Conservation (phyloP, 92 coral and sea anemone genomes). For the Muricea muricata region DNA sequence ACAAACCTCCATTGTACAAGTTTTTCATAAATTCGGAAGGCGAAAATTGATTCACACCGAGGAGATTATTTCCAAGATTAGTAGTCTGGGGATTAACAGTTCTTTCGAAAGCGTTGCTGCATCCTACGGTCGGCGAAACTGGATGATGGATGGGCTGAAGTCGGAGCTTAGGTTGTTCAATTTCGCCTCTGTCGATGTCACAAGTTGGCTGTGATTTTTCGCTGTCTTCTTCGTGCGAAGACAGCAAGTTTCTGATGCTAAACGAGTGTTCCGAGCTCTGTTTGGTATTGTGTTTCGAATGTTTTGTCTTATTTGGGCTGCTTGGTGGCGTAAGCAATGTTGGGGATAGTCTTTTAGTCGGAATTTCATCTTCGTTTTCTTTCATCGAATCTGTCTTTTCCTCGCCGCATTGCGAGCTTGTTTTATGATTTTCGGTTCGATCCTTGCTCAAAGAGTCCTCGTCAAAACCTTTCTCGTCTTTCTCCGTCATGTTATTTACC, state of each 20-base stretch:
- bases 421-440: neutral
- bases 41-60: constrained; percentile 3
- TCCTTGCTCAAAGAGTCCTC: neutral
- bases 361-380: neutral
- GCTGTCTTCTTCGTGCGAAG: neutral
- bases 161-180: neutral
- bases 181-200: neutral
- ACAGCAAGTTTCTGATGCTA: constrained; percentile 33
- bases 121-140: neutral
- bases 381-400: neutral
- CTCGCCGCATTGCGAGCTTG: neutral
- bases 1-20: constrained; percentile 39
- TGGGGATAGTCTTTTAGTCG: neutral
- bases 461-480: neutral
- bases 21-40: constrained; percentile 40
- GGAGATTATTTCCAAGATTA: constrained; percentile 15
- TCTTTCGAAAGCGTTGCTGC: neutral
- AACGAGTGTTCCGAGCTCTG: constrained; percentile 6
- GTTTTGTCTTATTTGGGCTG: constrained; percentile 7
- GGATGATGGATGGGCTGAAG: neutral
- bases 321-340: neutral
- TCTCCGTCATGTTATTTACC: neutral
- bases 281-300: neutral
- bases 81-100: neutral
- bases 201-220: no score